Percentiles rank a stretch among this genome's conserved stretches.
These are phyloP conservation scores for Gymnocheta viridis DNA, from an alignment of 2,888 invertebrate species.

Conservation along the genomic window DNA sequence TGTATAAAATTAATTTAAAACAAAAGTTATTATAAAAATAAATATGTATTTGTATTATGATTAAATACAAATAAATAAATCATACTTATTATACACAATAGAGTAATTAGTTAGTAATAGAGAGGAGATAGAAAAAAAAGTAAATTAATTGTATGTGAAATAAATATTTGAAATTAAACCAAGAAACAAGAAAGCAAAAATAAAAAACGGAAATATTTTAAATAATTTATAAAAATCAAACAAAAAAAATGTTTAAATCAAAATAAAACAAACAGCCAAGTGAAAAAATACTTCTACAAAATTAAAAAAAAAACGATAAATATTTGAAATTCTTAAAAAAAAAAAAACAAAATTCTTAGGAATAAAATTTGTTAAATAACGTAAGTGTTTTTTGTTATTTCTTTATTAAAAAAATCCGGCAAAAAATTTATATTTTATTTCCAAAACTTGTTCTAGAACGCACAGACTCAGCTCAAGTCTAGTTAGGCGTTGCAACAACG, in stretches of 20 bases:
- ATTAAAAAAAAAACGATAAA: constrained; percentile 48
- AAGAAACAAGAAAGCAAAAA: constrained; percentile 17
- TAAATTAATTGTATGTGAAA: constrained; percentile 8
- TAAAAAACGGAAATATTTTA: constrained; percentile 36
- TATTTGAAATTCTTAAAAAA: constrained; percentile 46
- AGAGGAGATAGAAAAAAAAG: constrained; percentile 7
- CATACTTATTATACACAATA: constrained; percentile 16
- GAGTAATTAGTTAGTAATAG: constrained; percentile 25
- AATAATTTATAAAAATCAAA: constrained; percentile 31
- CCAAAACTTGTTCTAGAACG: not conserved
- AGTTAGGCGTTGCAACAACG: too few species aligned
- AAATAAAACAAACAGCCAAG: constrained; percentile 38
- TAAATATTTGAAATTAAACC: constrained; percentile 19
- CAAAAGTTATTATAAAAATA: constrained; percentile 30
- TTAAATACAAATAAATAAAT: too few species aligned
- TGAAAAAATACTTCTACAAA: constrained; percentile 42
- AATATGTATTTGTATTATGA: too few species aligned
- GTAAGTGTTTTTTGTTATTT: constrained; percentile 58
- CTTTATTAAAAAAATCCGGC: not conserved
- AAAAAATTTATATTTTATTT: not conserved
- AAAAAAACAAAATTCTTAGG: constrained; percentile 25
- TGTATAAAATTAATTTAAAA: constrained; percentile 59
- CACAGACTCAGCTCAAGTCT: not conserved
- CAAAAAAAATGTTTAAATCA: constrained; percentile 31
- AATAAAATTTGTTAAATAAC: constrained; percentile 59